Evolutionary conservation across 2,797 vertebrate genomes (phyloP).

Genomic region (Coendou prehensilis): DNA sequence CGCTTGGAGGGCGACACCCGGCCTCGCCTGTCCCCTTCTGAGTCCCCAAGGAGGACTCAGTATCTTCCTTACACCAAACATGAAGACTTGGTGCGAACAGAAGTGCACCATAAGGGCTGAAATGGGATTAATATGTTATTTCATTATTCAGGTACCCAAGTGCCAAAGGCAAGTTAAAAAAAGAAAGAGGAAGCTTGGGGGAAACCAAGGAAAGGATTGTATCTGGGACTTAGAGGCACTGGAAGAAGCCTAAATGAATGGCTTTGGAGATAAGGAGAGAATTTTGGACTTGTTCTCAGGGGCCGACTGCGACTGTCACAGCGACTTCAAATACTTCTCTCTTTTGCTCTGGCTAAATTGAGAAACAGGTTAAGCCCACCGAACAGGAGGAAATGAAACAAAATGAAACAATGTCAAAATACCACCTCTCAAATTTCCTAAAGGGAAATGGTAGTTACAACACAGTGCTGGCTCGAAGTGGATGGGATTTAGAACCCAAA

Average conservation of each 20-base stretch:
- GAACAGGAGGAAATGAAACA: slow-evolving; percentile 75
- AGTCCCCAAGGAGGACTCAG: not conserved
- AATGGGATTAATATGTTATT: not conserved
- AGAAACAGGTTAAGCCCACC: slow-evolving; percentile 76
- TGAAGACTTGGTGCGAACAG: not conserved
- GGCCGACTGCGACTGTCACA: too few relatives aligned
- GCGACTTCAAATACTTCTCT: slow-evolving; percentile 48
- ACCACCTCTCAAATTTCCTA: slow-evolving; percentile 71
- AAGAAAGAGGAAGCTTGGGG: not conserved
- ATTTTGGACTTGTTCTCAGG: not conserved
- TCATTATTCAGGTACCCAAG: not conserved
- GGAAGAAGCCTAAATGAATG: not conserved
- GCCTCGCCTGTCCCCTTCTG: not conserved
- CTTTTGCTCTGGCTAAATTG: slow-evolving; percentile 64
- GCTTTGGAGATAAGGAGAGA: not conserved
- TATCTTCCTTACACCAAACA: not conserved
- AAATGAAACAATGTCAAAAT: slow-evolving; percentile 80
- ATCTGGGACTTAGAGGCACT: not conserved
- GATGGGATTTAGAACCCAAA: slow-evolving; percentile 42
- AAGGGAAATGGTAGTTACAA: slow-evolving; percentile 79
- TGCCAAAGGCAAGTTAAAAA: not conserved
- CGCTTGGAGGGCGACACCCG: not conserved
- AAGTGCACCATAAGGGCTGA: not conserved
- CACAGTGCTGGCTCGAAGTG: not conserved
- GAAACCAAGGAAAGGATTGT: not conserved